Base-by-base conservation (phyloP, 2,113 vertebrate species). In the Upupa epops region DNA sequence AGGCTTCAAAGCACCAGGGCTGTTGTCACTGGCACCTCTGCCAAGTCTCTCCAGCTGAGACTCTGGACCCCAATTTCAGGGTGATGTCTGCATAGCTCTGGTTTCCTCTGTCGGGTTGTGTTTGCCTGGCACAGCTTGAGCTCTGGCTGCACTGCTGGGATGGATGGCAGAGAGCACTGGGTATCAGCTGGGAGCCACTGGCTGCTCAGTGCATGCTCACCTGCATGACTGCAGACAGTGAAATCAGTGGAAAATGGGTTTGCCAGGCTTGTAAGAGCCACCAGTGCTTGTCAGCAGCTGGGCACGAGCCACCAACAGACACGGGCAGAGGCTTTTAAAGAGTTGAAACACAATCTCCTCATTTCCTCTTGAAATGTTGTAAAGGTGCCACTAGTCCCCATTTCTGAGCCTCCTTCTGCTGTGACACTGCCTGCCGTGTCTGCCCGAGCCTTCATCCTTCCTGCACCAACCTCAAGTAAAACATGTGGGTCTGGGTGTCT, bases 91-190 rank as follows among this genome's bases (percentile, higher is more conserved):
- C 5, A 1, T 6, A 3, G 28, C 34, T 24, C 55, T 11, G 3
- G 2, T 22, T 10, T 13, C 31, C 7, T 13, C 6, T 13, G 20
- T 31, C 26, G 28, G 16, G 13, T 4, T 24, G 70, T 3, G 31
- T 24, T 5, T 51, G 31, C 37, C 19, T 18, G 13, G 2, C 32
- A 3, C 32, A 42, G 54, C 32, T 5, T 3, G 29, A 17, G 68
- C 4, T 28, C 11, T 5, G 52, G 13, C 1, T 2, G 17, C 9
- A 5, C 29, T 2, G 3, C 46, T 0, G n/a, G n/a, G 49, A 61
- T 0, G 17, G 28, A 31, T 0, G 42, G 59, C 73, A 17, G 20
- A 20, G 18, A 2, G n/a, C 21, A 8, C 5, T 40, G 19, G 48
- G 26, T 7, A 32, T 8, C 68, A 24, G 17, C 49, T 8, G 76